Percentiles rank a stretch among this genome's conserved stretches.
These are phyloP conservation scores for Sitta carolinensis DNA, from an alignment of 2,797 vertebrate genomes.

Conservation along the genomic window DNA sequence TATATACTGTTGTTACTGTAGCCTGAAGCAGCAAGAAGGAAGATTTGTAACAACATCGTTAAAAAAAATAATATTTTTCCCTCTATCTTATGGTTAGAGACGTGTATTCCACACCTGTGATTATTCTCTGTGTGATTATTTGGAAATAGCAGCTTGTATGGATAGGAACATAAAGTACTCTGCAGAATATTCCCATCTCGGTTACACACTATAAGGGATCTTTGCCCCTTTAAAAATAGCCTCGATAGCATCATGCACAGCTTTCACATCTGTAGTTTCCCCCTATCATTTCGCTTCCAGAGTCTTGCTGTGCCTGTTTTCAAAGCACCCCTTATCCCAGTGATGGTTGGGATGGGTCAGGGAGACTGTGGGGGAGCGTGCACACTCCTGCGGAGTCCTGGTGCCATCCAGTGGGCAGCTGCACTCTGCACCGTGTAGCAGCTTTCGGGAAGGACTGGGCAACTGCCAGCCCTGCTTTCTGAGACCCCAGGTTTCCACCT, in stretches of 20 bases:
- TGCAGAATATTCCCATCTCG: neutral
- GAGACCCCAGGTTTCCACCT: neutral
- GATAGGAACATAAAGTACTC: neutral
- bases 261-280: neutral
- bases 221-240: neutral
- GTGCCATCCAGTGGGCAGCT: neutral
- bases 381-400: rapidly evolving
- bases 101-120: neutral
- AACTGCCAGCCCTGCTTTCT: neutral
- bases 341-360: rapidly evolving
- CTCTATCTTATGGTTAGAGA: neutral
- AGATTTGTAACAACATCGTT: neutral
- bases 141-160: neutral
- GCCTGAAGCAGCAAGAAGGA: neutral
- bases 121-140: neutral
- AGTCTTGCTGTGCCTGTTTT: neutral
- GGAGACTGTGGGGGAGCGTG: rapidly evolving
- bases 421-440: rapidly evolving
- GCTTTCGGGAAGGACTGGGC: neutral
- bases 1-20: neutral
- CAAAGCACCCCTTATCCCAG: neutral
- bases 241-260: rapidly evolving
- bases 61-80: neutral
- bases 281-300: neutral
- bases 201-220: neutral